Percentiles rank a stretch among this genome's conserved stretches.
These are phyloP conservation scores for Pongo abelii DNA, from an alignment of 2,113 vertebrate genomes.

Conservation along the genomic window DNA sequence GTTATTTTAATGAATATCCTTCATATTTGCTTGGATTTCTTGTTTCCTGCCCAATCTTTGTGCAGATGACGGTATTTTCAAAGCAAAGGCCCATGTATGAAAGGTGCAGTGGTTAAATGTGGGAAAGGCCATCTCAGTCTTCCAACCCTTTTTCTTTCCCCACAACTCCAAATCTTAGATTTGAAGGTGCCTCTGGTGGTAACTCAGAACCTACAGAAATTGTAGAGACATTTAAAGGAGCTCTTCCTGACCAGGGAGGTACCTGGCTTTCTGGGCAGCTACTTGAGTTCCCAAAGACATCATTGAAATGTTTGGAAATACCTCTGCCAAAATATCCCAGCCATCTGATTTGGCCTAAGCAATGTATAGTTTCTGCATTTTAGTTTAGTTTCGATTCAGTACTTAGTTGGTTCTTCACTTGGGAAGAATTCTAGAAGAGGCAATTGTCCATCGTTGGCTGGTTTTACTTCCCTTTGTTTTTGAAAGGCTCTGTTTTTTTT, in stretches of 20 bases:
- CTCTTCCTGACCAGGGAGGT: background rate
- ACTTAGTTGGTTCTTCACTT: background rate
- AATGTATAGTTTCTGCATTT: background rate
- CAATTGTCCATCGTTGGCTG: background rate
- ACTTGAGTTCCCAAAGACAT: background rate
- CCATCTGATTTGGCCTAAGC: background rate
- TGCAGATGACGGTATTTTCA: background rate
- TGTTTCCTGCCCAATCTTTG: background rate
- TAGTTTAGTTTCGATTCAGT: background rate
- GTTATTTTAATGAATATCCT: conserved; percentile 23
- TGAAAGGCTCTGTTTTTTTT: background rate
- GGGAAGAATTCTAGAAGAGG: background rate
- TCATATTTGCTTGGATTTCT: conserved; percentile 1
- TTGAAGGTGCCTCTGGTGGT: no score
- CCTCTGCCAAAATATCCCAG: background rate
- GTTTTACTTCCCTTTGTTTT: background rate
- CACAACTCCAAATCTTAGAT: background rate
- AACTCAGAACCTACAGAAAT: background rate
- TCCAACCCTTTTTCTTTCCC: background rate
- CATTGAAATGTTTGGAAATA: background rate
- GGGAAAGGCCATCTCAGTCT: background rate
- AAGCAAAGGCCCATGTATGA: background rate
- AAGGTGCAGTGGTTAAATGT: background rate
- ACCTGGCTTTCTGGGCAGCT: background rate
- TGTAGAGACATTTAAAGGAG: background rate